Evolutionary conservation across 2,888 invertebrate genomes (phyloP).

Genomic region (Orthosia gracilis): DNA sequence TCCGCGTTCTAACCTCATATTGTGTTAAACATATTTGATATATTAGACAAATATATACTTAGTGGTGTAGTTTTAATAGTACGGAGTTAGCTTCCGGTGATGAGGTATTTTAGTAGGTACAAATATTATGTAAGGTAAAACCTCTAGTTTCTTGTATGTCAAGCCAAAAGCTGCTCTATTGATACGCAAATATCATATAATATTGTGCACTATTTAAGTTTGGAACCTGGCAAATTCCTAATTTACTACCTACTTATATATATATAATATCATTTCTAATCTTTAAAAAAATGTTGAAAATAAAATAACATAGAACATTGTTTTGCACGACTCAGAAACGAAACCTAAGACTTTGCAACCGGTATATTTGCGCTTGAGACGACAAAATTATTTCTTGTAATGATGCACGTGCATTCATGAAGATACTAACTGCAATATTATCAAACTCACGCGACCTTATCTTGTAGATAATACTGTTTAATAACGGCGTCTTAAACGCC

Average conservation of each 20-base stretch:
- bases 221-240: not conserved
- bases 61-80: constrained; percentile 3
- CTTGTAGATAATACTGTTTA: constrained; percentile 37
- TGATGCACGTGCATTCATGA: not conserved
- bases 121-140: constrained; percentile 28
- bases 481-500: constrained; percentile 3
- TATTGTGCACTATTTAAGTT: not conserved
- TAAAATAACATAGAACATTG: not conserved
- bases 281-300: no score
- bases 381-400: not conserved
- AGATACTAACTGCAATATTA: constrained; percentile 10
- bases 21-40: constrained; percentile 54
- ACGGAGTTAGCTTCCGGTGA: constrained; percentile 21
- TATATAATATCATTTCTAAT: no score
- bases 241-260: not conserved
- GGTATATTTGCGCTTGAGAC: no score
- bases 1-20: constrained; percentile 59
- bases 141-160: not conserved
- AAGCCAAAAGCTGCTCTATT: not conserved
- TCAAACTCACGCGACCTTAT: constrained; percentile 29
- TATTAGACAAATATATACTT: constrained; percentile 47
- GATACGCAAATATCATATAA: not conserved
- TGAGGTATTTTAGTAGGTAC: not conserved
- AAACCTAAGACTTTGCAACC: not conserved
- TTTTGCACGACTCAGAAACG: not conserved